phyloP scores from a whole-genome alignment of 2,113 vertebrate genomes.

The Fukomys damarensis region DNA sequence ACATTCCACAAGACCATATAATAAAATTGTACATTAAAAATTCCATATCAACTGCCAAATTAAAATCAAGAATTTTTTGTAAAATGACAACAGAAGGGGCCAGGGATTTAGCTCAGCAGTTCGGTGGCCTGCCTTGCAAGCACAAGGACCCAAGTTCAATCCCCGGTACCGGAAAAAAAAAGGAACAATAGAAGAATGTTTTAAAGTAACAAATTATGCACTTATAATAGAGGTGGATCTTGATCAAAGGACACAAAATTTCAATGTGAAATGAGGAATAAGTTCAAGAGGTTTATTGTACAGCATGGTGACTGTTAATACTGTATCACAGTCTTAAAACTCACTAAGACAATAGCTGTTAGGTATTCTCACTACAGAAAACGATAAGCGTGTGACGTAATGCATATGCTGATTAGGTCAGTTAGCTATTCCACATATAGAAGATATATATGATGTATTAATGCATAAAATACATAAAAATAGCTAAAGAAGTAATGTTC shows the following conservation, averaged over 20 bases:
- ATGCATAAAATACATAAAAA: not conserved
- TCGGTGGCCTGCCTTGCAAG: too few relatives aligned
- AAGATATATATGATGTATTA: not conserved
- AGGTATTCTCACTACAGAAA: not conserved
- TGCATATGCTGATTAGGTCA: not conserved
- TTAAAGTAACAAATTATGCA: slow-evolving; percentile 1
- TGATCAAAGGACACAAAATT: not conserved
- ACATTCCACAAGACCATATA: not conserved
- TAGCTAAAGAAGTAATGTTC: not conserved
- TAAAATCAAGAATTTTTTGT: not conserved
- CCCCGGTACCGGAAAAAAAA: too few relatives aligned
- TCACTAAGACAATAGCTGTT: not conserved
- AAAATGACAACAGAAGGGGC: not conserved
- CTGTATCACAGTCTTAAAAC: not conserved
- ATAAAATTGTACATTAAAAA: not conserved
- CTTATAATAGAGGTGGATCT: not conserved
- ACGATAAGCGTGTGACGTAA: not conserved
- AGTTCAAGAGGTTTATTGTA: not conserved
- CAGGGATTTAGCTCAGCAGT: too few relatives aligned
- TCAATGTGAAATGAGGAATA: not conserved
- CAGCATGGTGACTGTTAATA: not conserved
- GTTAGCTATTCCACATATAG: not conserved
- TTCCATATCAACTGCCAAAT: not conserved
- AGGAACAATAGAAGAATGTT: not conserved
- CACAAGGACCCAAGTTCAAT: too few relatives aligned